Evolutionary conservation across 1,140 invertebrate species (phyloP).

Genomic region (Tetramorium alpestre): DNA sequence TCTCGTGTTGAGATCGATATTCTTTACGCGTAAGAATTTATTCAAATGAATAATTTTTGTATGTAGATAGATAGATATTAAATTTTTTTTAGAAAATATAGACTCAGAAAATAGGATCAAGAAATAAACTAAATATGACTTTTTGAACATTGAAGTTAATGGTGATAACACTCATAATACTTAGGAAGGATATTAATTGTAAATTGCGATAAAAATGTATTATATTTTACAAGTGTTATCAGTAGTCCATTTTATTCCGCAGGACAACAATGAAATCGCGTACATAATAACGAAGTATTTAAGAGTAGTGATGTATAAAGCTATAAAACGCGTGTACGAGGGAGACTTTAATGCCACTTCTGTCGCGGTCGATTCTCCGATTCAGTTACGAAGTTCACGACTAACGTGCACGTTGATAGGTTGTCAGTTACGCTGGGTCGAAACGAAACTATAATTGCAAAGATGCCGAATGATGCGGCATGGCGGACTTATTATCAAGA

Average conservation of each 20-base stretch:
- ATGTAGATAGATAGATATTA: background rate
- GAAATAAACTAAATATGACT: background rate
- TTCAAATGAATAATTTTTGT: background rate
- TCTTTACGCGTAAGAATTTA: background rate
- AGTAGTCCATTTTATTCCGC: background rate
- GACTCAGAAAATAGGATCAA: background rate
- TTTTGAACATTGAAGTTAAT: background rate
- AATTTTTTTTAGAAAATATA: background rate
- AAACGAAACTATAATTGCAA: slow-evolving; percentile 52
- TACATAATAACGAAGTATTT: background rate
- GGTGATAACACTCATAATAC: background rate
- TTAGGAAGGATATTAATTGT: background rate
- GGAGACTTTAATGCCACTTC: slow-evolving; percentile 34
- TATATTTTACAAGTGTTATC: background rate
- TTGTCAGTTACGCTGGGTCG: background rate
- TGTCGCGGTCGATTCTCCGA: slow-evolving; percentile 35
- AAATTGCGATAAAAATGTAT: background rate
- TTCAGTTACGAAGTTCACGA: background rate
- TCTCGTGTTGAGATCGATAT: slow-evolving; percentile 55
- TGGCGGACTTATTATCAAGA: slow-evolving; percentile 25
- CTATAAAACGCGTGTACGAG: slow-evolving; percentile 20
- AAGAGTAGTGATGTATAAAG: slow-evolving; percentile 9
- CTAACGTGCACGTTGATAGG: slow-evolving; percentile 24
- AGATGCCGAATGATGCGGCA: slow-evolving; percentile 41
- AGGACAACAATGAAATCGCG: background rate